Conservation (phyloP, 2,888 invertebrate species). For the Hyposoter dolosus region DNA sequence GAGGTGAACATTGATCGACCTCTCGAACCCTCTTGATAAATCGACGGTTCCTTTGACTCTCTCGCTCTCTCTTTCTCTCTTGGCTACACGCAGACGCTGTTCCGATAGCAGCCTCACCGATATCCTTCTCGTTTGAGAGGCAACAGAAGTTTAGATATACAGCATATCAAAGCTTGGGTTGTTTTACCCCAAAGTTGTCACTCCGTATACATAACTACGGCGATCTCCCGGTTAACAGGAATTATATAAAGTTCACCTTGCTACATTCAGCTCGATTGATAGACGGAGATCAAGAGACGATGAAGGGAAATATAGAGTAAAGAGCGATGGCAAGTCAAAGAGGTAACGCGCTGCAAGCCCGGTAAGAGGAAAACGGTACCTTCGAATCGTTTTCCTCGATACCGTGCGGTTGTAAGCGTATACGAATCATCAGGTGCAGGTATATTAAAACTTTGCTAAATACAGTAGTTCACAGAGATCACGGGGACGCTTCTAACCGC, state of each 20-base stretch:
- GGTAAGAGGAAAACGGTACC: not conserved
- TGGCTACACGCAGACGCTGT: not conserved
- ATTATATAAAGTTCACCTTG: slow-evolving; percentile 18
- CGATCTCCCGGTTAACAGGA: slow-evolving; percentile 28
- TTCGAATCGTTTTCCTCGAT: not conserved
- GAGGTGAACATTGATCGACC: slow-evolving; percentile 15
- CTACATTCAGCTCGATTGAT: slow-evolving; percentile 5
- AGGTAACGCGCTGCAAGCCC: not conserved
- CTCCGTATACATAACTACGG: not conserved
- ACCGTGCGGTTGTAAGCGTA: slow-evolving; percentile 2
- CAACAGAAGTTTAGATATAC: slow-evolving; percentile 41
- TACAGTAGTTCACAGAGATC: slow-evolving; percentile 23
- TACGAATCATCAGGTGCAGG: not conserved
- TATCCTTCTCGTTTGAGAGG: slow-evolving; percentile 50
- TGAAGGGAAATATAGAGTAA: not conserved
- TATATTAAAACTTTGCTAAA: slow-evolving; percentile 11
- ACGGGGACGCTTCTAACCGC: slow-evolving; percentile 27
- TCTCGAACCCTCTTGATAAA: slow-evolving; percentile 24
- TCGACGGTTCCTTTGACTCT: slow-evolving; percentile 30
- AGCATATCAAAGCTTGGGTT: slow-evolving; percentile 32
- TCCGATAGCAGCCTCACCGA: slow-evolving; percentile 11
- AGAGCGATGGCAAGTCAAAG: slow-evolving; percentile 17
- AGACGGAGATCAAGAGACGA: not conserved
- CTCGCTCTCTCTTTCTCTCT: not conserved
- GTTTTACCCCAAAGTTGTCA: slow-evolving; percentile 41